phyloP scores from a whole-genome alignment of 2,113 vertebrate species.

The Megalops atlanticus region DNA sequence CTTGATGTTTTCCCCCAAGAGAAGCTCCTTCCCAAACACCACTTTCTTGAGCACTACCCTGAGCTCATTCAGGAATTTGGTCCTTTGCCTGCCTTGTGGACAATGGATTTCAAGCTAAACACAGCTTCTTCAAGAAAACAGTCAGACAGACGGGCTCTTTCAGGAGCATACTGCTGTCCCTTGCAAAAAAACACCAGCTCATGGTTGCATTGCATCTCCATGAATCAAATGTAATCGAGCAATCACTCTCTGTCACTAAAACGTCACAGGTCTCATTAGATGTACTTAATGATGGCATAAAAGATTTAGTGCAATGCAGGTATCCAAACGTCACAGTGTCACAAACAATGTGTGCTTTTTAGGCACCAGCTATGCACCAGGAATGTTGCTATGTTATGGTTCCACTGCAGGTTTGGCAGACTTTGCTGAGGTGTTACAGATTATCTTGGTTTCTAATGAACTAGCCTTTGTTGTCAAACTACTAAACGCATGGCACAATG shows the following conservation, averaged over 20 bases:
- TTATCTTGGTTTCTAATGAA: constrained; percentile 29
- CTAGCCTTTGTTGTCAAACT: constrained; percentile 34
- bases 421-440: constrained; percentile 39
- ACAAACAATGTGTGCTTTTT: constrained; percentile 26
- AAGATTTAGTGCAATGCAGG: constrained; percentile 24
- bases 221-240: constrained; percentile 12
- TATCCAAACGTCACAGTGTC: constrained; percentile 19
- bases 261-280: constrained; percentile 28
- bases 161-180: constrained; percentile 31
- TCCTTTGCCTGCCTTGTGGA: constrained; percentile 14
- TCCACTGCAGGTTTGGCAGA: constrained; percentile 38
- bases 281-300: constrained; percentile 31
- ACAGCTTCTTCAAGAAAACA: constrained; percentile 31
- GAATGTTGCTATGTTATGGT: constrained; percentile 41
- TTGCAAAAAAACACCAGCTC: constrained; percentile 13
- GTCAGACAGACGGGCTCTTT: constrained; percentile 31
- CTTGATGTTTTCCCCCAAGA: neutral
- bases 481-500: constrained; percentile 40
- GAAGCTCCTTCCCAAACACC: neutral
- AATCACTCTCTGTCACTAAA: constrained; percentile 29
- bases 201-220: constrained; percentile 13
- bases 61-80: constrained; percentile 16
- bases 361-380: constrained; percentile 32
- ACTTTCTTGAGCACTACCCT: constrained; percentile 5
- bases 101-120: constrained; percentile 36